Evolutionary conservation across 2,113 vertebrate species (phyloP).

Genomic region (Neotoma lepida): DNA sequence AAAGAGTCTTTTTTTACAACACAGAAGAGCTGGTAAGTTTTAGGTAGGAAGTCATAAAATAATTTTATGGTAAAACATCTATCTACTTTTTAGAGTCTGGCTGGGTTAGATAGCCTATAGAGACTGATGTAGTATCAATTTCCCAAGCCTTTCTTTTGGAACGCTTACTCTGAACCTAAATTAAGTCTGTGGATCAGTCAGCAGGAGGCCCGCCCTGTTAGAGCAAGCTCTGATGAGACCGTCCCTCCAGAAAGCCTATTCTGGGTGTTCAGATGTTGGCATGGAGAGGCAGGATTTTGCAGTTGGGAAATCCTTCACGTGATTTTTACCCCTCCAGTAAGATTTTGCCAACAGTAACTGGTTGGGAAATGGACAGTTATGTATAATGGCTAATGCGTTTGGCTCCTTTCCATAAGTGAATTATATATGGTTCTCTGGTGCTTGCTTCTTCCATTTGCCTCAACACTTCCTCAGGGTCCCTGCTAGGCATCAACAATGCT

Average conservation of each 20-base stretch:
- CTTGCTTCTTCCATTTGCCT: not conserved
- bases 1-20: not conserved
- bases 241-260: constrained; percentile 24
- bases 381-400: not conserved
- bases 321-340: not conserved
- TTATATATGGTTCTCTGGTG: not conserved
- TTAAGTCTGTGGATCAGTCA: constrained; percentile 15
- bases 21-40: constrained; percentile 56
- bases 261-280: not conserved
- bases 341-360: not conserved
- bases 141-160: constrained; percentile 62
- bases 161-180: not conserved
- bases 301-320: not conserved
- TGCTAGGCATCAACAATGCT: not conserved
- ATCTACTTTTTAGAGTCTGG: constrained; percentile 11
- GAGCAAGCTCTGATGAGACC: not conserved
- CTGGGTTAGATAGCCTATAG: constrained; percentile 3
- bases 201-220: not conserved
- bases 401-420: not conserved
- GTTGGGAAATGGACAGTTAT: not conserved
- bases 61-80: constrained; percentile 47
- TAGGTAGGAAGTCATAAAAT: constrained; percentile 59
- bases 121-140: constrained; percentile 27
- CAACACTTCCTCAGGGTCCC: not conserved
- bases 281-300: not conserved